Conservation (phyloP, 2,888 invertebrate genomes). For the Acanthosepion lycidas region DNA sequence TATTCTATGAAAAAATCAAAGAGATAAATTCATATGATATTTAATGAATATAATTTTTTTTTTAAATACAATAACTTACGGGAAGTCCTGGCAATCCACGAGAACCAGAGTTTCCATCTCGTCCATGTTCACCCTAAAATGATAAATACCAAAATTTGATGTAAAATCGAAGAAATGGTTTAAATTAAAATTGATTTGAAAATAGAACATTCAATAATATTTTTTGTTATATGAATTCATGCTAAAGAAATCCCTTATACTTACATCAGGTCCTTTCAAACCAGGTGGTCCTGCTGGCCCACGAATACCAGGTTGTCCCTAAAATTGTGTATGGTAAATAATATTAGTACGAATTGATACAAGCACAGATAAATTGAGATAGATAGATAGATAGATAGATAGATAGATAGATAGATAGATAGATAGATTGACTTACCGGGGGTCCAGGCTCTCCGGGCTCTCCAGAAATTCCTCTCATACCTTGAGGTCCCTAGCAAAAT, state of each 20-base stretch:
- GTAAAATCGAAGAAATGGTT: background rate
- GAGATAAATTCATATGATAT: background rate
- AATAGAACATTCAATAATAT: background rate
- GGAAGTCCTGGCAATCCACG: background rate
- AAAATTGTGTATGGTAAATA: background rate
- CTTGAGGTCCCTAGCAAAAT: conserved; percentile 49
- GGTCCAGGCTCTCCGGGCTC: conserved; percentile 53
- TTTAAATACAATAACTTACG: background rate
- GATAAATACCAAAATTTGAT: background rate
- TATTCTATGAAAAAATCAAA: too few species aligned
- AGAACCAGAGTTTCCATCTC: background rate
- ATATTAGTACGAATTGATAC: background rate
- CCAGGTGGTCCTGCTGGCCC: conserved; percentile 64
- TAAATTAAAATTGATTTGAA: background rate
- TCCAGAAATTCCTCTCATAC: conserved; percentile 49
- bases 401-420: background rate
- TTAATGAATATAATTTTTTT: background rate
- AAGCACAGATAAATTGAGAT: background rate
- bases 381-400: conserved; percentile 42
- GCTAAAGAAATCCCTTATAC: background rate
- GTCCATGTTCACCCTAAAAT: conserved; percentile 42
- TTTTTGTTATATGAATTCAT: background rate
- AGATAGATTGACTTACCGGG: conserved; percentile 51
- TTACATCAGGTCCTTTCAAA: conserved; percentile 61
- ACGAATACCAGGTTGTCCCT: conserved; percentile 64